These are phyloP conservation scores for Lucifuga dentata DNA, from an alignment of 2,113 vertebrate genomes.

Conservation along the genomic window DNA sequence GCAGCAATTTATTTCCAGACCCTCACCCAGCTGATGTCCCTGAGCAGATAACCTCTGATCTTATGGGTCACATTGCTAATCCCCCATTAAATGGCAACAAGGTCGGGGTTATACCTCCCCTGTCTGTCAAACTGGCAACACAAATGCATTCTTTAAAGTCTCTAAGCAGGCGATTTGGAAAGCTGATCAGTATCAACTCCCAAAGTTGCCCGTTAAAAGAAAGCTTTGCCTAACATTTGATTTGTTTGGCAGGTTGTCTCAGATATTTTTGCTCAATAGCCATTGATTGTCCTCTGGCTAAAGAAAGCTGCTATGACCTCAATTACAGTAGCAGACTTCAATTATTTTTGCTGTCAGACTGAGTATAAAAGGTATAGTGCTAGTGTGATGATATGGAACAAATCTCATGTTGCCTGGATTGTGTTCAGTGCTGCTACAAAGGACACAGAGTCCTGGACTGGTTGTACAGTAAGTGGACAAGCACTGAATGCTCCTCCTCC, in stretches of 20 bases:
- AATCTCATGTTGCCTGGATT: not conserved
- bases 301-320: not conserved
- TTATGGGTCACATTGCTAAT: conserved; percentile 53
- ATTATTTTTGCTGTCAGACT: not conserved
- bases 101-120: conserved; percentile 21
- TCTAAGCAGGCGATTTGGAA: conserved; percentile 7
- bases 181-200: conserved; percentile 35
- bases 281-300: conserved; percentile 1
- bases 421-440: not conserved
- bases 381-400: too few species aligned
- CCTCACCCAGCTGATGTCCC: conserved; percentile 1
- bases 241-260: conserved; percentile 5
- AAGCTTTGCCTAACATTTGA: conserved; percentile 2
- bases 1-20: conserved; percentile 48
- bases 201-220: conserved; percentile 6
- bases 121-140: conserved; percentile 34
- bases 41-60: conserved; percentile 66
- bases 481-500: not conserved
- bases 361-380: too few species aligned
- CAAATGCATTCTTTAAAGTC: conserved; percentile 37
- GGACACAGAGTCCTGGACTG: conserved; percentile 20
- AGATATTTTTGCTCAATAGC: too few species aligned
- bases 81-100: conserved; percentile 42
- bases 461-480: conserved; percentile 17
- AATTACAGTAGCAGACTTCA: not conserved